Evolutionary conservation across 2,113 vertebrate genomes (phyloP).

Genomic region (Gnathonemus longibarbis): DNA sequence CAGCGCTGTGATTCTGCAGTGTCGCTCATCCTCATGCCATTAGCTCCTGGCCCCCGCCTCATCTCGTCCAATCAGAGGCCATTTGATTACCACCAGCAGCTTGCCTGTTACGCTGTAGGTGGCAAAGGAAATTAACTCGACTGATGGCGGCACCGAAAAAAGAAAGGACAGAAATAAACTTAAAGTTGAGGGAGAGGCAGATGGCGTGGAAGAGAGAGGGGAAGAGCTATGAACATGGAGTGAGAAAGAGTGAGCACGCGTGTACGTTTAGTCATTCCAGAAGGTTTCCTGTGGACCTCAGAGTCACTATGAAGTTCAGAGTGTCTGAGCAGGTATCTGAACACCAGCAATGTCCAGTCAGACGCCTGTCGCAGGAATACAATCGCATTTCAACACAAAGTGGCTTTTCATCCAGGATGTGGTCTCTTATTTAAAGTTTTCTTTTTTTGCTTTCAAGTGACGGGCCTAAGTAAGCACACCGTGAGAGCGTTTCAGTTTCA

Average conservation of each 20-base stretch:
- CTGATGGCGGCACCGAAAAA: background rate
- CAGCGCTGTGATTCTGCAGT: background rate
- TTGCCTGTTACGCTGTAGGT: background rate
- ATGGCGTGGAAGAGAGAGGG: background rate
- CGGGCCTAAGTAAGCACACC: background rate
- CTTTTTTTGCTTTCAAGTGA: background rate
- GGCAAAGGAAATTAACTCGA: conserved; percentile 14
- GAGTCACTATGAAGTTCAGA: background rate
- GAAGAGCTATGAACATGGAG: background rate
- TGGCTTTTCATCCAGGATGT: background rate
- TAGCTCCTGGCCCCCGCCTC: background rate
- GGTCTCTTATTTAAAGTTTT: background rate
- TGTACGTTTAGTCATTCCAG: background rate
- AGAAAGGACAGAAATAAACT: background rate
- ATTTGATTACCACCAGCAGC: background rate
- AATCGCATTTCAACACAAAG: background rate
- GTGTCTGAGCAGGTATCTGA: background rate
- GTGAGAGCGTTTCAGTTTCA: background rate
- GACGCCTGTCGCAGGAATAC: background rate
- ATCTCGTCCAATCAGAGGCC: conserved; percentile 14
- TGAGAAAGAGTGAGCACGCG: background rate
- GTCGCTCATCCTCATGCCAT: background rate
- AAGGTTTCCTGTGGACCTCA: background rate
- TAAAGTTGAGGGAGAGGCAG: background rate
- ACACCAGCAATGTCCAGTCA: background rate